Conservation (phyloP, 1,140 invertebrate species). For the Charaxes varanes region DNA sequence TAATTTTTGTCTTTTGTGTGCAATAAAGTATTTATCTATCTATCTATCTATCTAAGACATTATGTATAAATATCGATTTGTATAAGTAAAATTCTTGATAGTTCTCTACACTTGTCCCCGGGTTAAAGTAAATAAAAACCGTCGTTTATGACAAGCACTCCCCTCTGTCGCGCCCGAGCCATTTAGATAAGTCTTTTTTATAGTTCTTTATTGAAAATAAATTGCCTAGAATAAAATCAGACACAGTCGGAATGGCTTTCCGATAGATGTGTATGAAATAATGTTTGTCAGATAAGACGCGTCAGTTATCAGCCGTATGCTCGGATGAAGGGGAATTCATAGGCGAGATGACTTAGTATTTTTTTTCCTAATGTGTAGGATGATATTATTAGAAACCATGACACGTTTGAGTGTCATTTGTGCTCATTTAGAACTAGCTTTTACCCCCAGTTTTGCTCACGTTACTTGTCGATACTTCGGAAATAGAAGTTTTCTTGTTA, state of each 20-base stretch:
- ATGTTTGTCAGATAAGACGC: slow-evolving; percentile 62
- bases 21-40: too few relatives aligned
- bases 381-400: neutral
- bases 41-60: too few relatives aligned
- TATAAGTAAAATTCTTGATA: slow-evolving; percentile 19
- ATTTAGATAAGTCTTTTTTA: slow-evolving; percentile 74
- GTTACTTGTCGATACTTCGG: too few relatives aligned
- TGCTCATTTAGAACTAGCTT: slow-evolving; percentile 17
- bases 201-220: slow-evolving; percentile 75
- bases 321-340: slow-evolving; percentile 25
- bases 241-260: slow-evolving; percentile 66
- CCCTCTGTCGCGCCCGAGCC: slow-evolving; percentile 55
- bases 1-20: too few relatives aligned
- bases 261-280: slow-evolving; percentile 73
- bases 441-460: too few relatives aligned
- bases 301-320: slow-evolving; percentile 54
- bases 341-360: slow-evolving; percentile 16
- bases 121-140: slow-evolving; percentile 56
- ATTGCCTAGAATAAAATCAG: slow-evolving; percentile 73
- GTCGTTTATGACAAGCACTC: slow-evolving; percentile 60
- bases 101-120: slow-evolving; percentile 39
- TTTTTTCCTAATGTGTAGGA: slow-evolving; percentile 10
- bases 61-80: neutral
- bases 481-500: too few relatives aligned
- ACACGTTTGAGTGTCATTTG: neutral